A percentile compares a stretch with the other conserved stretches of the same genome.
Evolutionary conservation across 2,113 vertebrate genomes (phyloP).

Genomic region (Strix aluco): DNA sequence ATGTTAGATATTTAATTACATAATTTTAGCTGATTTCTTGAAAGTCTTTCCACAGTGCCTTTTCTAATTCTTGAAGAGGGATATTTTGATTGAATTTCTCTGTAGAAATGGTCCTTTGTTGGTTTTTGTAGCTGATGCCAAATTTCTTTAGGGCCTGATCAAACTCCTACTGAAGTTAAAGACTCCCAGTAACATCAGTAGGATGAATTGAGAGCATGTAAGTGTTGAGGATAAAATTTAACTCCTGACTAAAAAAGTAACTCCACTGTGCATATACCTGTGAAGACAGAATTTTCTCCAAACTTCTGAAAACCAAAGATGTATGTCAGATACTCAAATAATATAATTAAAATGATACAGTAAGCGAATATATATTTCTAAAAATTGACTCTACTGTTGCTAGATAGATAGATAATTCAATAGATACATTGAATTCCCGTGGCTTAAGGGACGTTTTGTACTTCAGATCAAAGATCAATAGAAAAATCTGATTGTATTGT

Average conservation of each 20-base stretch:
- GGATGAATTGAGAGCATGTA: not conserved
- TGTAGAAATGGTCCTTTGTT: not conserved
- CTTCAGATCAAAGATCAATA: constrained; percentile 39
- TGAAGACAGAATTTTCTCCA: constrained; percentile 3
- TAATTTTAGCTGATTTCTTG: constrained; percentile 13
- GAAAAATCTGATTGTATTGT: constrained; percentile 21
- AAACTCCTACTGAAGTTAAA: constrained; percentile 12
- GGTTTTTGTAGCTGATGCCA: not conserved
- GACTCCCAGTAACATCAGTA: not conserved
- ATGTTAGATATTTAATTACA: not conserved
- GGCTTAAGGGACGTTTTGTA: constrained; percentile 13
- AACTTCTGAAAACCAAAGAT: not conserved
- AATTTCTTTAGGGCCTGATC: not conserved
- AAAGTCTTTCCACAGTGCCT: not conserved
- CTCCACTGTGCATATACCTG: not conserved
- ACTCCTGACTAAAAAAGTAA: not conserved
- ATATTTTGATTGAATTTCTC: not conserved
- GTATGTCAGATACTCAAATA: not conserved
- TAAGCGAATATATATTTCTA: not conserved
- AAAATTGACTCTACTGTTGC: not conserved
- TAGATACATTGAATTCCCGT: not conserved
- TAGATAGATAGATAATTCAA: constrained; percentile 7
- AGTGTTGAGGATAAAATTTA: not conserved
- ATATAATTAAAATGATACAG: constrained; percentile 11
- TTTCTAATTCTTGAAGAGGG: not conserved